Conservation (phyloP, 53 echinoderm and acorn worm genomes). For the Actinopyga echinites region DNA sequence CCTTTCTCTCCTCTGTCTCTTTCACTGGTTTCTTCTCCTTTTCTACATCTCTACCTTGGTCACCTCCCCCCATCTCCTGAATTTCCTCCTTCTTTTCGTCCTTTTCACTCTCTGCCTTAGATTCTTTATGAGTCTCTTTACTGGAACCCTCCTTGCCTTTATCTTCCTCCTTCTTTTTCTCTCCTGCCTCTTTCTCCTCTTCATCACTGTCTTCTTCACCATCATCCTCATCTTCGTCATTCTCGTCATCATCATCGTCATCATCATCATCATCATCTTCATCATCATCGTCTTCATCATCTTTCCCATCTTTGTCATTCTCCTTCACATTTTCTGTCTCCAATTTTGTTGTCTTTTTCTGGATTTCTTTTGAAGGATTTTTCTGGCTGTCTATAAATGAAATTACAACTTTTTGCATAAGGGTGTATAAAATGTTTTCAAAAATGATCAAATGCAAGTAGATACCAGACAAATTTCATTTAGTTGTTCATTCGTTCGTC, state of each 20-base stretch:
- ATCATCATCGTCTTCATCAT: constrained; percentile 10
- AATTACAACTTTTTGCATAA: too few species aligned
- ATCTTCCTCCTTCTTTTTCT: neutral
- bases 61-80: constrained; percentile 1
- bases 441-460: too few species aligned
- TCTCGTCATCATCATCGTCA: constrained; percentile 52
- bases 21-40: constrained; percentile 6
- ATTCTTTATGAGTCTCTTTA: neutral
- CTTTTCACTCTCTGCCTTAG: constrained; percentile 2
- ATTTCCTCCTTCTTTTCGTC: constrained; percentile 1
- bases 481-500: too few species aligned
- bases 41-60: neutral
- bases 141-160: neutral
- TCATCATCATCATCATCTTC: constrained; percentile 32
- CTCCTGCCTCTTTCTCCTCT: neutral
- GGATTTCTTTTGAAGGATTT: neutral
- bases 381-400: neutral
- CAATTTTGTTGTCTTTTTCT: neutral
- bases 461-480: too few species aligned
- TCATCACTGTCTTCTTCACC: constrained; percentile 21
- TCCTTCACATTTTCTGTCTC: constrained; percentile 21
- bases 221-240: constrained; percentile 51
- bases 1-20: constrained; percentile 35
- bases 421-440: too few species aligned
- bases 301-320: constrained; percentile 11